Conservation (phyloP, 2,888 invertebrate genomes). For the Lepidonotus clava region DNA sequence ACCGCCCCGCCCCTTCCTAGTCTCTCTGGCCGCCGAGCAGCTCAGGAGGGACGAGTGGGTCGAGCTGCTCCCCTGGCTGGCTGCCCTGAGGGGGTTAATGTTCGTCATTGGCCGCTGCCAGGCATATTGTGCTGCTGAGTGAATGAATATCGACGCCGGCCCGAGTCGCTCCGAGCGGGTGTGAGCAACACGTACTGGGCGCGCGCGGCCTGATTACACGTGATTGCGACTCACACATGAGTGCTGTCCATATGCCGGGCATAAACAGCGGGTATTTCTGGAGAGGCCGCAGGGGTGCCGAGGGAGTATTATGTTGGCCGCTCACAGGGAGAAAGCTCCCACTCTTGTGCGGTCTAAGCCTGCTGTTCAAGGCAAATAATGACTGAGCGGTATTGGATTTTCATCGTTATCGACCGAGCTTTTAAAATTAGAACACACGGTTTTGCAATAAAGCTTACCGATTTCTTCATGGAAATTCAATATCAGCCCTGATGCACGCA, state of each 20-base stretch:
- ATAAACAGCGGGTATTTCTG: constrained; percentile 8
- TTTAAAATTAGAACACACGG: too few species aligned
- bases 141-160: not conserved
- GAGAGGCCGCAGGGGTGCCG: not conserved
- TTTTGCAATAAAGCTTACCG: too few species aligned
- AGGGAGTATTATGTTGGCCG: not conserved
- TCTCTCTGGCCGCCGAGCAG: not conserved
- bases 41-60: not conserved
- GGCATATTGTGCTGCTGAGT: not conserved
- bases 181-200: constrained; percentile 6
- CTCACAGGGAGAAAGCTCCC: too few species aligned
- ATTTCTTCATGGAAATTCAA: too few species aligned
- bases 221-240: not conserved
- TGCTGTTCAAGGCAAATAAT: not conserved
- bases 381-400: not conserved
- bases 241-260: not conserved
- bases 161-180: not conserved
- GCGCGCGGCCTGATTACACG: not conserved
- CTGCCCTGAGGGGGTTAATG: not conserved
- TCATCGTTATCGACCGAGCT: not conserved
- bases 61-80: not conserved
- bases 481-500: too few species aligned
- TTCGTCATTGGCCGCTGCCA: too few species aligned
- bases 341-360: too few species aligned
- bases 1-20: not conserved